Conservation (phyloP, 2,797 vertebrate species). For the Manis pentadactyla region DNA sequence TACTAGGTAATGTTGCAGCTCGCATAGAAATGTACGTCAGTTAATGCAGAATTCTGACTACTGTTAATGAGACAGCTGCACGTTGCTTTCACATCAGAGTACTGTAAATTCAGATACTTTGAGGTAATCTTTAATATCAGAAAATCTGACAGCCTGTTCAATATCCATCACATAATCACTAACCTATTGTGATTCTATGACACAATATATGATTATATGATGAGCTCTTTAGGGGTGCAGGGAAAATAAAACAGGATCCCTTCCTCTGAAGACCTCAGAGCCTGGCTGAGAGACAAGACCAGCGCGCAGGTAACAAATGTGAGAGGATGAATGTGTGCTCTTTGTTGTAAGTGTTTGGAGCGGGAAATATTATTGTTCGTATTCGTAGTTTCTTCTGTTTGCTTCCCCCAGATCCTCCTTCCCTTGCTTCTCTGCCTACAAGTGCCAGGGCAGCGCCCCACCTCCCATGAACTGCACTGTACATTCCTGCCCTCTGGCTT, state of each 20-base stretch:
- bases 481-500: not conserved
- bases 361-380: not conserved
- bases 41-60: conserved; percentile 73
- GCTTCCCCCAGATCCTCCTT: not conserved
- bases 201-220: not conserved
- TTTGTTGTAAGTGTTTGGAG: not conserved
- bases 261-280: not conserved
- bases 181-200: not conserved
- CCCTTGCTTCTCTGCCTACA: not conserved
- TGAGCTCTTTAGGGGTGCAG: not conserved
- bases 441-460: not conserved
- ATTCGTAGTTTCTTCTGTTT: not conserved
- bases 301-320: not conserved
- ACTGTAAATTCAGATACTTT: not conserved
- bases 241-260: not conserved
- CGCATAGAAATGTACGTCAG: conserved; percentile 69
- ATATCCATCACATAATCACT: not conserved
- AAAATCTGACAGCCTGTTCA: not conserved
- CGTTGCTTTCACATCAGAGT: not conserved
- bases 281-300: not conserved
- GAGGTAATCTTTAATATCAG: not conserved
- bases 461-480: not conserved
- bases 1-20: conserved; percentile 80
- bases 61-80: conserved; percentile 62
- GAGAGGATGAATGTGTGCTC: rapidly evolving